Conservation (phyloP, 30 jellyfish, hydroid and myxozoan genomes). For the Aurelia coerulea region DNA sequence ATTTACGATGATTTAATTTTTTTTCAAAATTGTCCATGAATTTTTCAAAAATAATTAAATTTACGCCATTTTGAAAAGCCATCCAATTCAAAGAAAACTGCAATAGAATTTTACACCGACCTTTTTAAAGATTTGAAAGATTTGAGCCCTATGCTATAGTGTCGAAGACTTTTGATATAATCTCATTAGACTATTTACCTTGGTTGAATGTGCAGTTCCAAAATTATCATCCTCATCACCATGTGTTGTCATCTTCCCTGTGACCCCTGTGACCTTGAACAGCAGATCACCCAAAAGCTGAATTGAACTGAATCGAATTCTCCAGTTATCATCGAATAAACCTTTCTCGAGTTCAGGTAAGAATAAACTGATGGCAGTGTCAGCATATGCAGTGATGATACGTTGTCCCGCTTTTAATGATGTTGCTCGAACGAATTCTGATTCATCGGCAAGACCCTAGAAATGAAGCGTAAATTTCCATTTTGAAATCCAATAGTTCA, state of each 20-base stretch:
- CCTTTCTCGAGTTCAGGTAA: constrained; percentile 97
- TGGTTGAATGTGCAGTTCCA: constrained; percentile 94
- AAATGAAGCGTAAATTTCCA: neutral
- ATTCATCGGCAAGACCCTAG: constrained; percentile 95
- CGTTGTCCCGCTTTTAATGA: constrained; percentile 98
- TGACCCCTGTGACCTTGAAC: constrained; percentile 91
- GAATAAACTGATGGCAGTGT: constrained; percentile 83
- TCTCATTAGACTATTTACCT: constrained; percentile 41
- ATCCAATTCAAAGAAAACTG: no score
- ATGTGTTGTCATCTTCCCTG: constrained; percentile 94
- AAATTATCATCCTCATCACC: constrained; percentile 98
- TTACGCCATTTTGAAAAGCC: no score
- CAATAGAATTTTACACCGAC: no score
- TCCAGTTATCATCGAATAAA: constrained; percentile 94
- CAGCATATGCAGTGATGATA: constrained; percentile 88
- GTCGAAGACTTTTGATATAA: neutral
- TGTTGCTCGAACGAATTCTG: constrained; percentile 93
- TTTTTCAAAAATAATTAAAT: no score
- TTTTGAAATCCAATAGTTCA: no score
- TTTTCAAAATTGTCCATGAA: no score
- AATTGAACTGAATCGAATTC: constrained; percentile 92
- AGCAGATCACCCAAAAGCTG: constrained; percentile 95
- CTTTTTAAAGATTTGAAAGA: no score
- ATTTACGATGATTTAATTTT: no score
- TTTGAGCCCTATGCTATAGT: no score